A percentile compares a stretch with the other conserved stretches of the same genome.
Evolutionary conservation across 1,140 invertebrate genomes (phyloP).

Genomic region (Dinoponera quadriceps): DNA sequence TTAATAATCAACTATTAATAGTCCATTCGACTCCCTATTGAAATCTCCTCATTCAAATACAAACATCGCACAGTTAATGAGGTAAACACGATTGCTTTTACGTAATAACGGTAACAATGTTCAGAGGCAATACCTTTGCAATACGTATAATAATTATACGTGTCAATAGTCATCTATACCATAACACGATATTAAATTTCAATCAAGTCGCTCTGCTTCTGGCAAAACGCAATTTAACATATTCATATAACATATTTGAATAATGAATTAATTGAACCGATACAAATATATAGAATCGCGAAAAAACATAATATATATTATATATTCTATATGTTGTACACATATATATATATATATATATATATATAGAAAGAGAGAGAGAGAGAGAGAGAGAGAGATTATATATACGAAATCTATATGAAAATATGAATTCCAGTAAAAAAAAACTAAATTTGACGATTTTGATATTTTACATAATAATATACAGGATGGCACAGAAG

Average conservation of each 20-base stretch:
- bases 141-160: slow-evolving; percentile 22
- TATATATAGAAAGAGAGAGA: too few relatives aligned
- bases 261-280: too few relatives aligned
- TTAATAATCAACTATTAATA: too few relatives aligned
- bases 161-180: neutral
- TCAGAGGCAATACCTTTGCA: slow-evolving; percentile 10
- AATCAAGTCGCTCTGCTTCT: neutral
- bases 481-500: neutral
- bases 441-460: slow-evolving; percentile 37
- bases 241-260: neutral
- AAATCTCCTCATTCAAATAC: neutral
- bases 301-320: neutral
- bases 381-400: too few relatives aligned
- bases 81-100: neutral
- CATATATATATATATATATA: slow-evolving; percentile 11
- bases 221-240: neutral
- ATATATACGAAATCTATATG: slow-evolving; percentile 11
- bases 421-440: slow-evolving; percentile 20
- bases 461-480: slow-evolving; percentile 21
- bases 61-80: neutral
- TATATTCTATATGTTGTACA: slow-evolving; percentile 1
- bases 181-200: neutral
- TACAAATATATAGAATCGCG: neutral
- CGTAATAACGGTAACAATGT: slow-evolving; percentile 1
- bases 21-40: neutral